phyloP scores from a whole-genome alignment of 2,797 vertebrate genomes.

The Lates japonicus region DNA sequence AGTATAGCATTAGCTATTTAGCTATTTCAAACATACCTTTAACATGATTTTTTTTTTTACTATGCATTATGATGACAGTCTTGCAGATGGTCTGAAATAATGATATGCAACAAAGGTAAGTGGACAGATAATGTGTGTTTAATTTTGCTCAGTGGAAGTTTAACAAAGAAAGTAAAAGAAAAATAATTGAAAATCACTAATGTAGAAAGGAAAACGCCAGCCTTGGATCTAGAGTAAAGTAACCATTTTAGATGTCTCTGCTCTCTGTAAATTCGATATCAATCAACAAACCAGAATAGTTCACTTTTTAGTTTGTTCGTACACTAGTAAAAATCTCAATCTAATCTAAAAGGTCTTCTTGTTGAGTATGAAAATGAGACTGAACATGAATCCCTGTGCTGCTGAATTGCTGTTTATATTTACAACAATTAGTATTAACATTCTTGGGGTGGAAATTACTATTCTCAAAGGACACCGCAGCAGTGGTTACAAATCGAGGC shows the following conservation, averaged over 20 bases:
- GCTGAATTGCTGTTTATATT: not conserved
- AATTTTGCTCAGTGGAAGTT: not conserved
- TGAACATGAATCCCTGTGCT: not conserved
- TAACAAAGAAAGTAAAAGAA: not conserved
- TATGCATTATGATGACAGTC: not conserved
- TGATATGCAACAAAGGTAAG: not conserved
- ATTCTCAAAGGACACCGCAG: not conserved
- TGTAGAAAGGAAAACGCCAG: not conserved
- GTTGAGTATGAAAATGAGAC: conserved; percentile 9
- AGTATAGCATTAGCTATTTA: no score
- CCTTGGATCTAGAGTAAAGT: not conserved
- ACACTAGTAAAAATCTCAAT: not conserved
- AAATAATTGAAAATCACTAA: not conserved
- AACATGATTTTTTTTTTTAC: not conserved
- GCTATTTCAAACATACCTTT: not conserved
- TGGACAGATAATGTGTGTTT: not conserved
- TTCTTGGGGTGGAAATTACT: not conserved
- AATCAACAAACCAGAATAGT: conserved; percentile 15
- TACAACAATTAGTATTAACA: not conserved
- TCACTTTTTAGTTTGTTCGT: not conserved
- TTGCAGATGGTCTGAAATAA: not conserved
- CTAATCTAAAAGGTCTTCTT: not conserved
- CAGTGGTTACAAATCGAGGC: not conserved
- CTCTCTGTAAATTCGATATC: not conserved
- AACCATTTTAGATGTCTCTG: not conserved